Base-by-base conservation (phyloP, 2,888 invertebrate genomes). In the Homarus gammarus region DNA sequence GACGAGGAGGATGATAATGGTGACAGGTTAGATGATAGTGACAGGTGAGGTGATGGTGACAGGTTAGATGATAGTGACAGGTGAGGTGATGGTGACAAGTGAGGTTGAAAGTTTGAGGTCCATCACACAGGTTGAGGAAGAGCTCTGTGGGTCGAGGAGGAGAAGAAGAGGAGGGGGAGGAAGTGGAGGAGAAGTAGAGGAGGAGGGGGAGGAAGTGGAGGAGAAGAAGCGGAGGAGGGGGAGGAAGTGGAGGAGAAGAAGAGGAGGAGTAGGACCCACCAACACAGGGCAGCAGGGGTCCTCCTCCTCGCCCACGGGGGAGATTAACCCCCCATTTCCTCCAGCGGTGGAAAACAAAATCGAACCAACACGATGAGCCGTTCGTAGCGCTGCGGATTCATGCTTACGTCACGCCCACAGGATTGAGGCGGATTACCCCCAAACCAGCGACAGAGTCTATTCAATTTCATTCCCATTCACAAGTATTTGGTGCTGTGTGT, bases 341-440 rank as follows among this genome's bases (percentile, higher is more conserved):
- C 56, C 22, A 22, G 6, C 15, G 56, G 56, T 56, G 56, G 27
- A 77, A 44, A 77, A 77, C 77, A 77, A 49, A 49, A 77, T 77
- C 49, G 77, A 77, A 49, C 27, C 77, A 77, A 77, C 49, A 49
- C 49, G 44, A 44, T 77, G 77, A 77, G 77, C 77, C 49, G 22
- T 49, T 77, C 0, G 77, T 73, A 44, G 73, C 73, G 73, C 73
- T 44, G 6, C 73, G 49, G 73, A 40, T 18, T 77, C 49, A 49
- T 77, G 73, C 73, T 77, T 44, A 77, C 77, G 77, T 77, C 44
- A 44, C 44, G 77, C 44, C 10, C 44, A 27, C 31, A 44, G 49
- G 77, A 44, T 49, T 77, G 77, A 10, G 44, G 12, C 10, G 49
- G 77, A 44, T 77, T 77, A 77, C 77, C 77, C 44, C 77, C 8